These are phyloP conservation scores for Drosophila leontia DNA, from an alignment of 1,140 invertebrate species.

Conservation along the genomic window DNA sequence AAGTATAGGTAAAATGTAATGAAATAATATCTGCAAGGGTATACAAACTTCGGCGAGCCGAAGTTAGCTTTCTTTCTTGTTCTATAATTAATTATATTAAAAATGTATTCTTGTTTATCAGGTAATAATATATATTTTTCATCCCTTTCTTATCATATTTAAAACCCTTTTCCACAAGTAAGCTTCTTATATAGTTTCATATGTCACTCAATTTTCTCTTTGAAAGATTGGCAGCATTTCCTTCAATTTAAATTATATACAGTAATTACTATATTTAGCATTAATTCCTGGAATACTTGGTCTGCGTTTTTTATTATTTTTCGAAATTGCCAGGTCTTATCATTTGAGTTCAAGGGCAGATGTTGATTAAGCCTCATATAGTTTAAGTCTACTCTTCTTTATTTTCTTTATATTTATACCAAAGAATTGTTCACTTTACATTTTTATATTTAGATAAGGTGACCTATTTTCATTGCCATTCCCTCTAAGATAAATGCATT, in stretches of 20 bases:
- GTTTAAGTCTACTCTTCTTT: background rate
- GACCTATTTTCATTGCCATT: slow-evolving; percentile 1
- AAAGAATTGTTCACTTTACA: background rate
- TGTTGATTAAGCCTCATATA: background rate
- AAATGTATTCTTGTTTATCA: background rate
- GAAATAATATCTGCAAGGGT: too few species aligned
- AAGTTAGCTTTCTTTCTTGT: too few species aligned
- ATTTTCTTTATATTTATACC: background rate
- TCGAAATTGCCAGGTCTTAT: background rate
- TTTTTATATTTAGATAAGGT: slow-evolving; percentile 3
- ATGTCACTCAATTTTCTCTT: background rate
- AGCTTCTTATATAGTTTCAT: background rate
- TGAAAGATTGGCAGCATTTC: background rate
- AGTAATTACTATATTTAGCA: background rate
- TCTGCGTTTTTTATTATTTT: background rate
- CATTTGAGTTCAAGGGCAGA: background rate
- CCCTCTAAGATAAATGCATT: slow-evolving; percentile 21
- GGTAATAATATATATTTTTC: too few species aligned
- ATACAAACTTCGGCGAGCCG: too few species aligned
- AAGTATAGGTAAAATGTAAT: too few species aligned
- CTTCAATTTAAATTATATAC: background rate
- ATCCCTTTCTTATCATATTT: too few species aligned
- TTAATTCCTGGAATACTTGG: background rate
- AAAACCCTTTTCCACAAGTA: background rate
- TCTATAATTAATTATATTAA: too few species aligned